Evolutionary conservation across 2,113 vertebrate species (phyloP).

Genomic region (Tyrannus savana): DNA sequence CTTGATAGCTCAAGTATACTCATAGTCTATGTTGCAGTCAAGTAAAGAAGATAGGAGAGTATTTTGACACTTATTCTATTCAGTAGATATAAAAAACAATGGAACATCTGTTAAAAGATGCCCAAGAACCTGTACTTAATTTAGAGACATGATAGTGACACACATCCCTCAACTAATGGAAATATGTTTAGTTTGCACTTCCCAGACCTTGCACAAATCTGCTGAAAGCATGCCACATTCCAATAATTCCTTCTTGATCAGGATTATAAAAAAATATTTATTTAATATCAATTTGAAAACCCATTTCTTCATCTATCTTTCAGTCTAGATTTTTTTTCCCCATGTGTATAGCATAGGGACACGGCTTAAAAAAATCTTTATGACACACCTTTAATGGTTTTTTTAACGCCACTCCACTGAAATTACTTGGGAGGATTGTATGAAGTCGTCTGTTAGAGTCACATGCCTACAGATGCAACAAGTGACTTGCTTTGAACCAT

Average conservation of each 20-base stretch:
- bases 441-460: not conserved
- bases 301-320: not conserved
- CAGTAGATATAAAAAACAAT: not conserved
- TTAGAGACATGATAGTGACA: not conserved
- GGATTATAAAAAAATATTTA: not conserved
- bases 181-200: not conserved
- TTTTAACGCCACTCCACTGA: not conserved
- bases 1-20: not conserved
- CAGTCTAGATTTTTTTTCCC: not conserved
- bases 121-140: not conserved
- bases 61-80: not conserved
- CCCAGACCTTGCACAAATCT: not conserved
- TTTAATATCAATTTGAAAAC: not conserved
- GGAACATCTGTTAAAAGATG: not conserved
- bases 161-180: not conserved
- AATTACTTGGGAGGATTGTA: not conserved
- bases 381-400: not conserved
- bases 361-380: not conserved
- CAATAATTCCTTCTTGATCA: not conserved
- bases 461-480: not conserved
- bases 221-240: not conserved
- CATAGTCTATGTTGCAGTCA: not conserved
- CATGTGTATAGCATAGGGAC: accelerated
- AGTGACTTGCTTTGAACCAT: not conserved
- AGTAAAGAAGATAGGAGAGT: not conserved